These are phyloP conservation scores for Carettochelys insculpta DNA, from an alignment of 2,113 vertebrate species.

Conservation along the genomic window DNA sequence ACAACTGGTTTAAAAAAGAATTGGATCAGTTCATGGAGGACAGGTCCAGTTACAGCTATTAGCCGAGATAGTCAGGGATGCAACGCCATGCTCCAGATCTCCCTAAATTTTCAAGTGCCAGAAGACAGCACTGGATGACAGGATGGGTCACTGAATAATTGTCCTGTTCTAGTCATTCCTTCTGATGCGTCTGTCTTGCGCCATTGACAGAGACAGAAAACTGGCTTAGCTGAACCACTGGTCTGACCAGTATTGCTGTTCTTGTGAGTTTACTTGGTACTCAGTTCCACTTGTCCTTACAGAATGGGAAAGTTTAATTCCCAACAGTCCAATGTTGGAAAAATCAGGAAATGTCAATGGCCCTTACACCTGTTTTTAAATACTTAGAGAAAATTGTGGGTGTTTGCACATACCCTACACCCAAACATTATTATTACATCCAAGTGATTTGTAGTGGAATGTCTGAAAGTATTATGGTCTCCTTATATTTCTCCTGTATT, in stretches of 20 bases:
- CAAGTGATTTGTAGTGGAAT: background rate
- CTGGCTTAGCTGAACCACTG: background rate
- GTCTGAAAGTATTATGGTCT: background rate
- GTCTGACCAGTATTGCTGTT: background rate
- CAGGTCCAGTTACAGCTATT: too few species aligned
- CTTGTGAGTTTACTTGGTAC: background rate
- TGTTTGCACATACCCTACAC: background rate
- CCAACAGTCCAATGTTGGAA: background rate
- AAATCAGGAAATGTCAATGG: background rate
- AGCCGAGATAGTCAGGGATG: too few species aligned
- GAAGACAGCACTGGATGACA: too few species aligned
- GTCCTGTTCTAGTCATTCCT: background rate
- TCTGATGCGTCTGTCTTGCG: background rate
- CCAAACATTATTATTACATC: background rate
- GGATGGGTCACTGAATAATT: background rate
- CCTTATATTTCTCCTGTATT: background rate
- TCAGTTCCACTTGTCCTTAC: background rate
- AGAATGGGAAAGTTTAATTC: background rate
- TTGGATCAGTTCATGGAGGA: too few species aligned
- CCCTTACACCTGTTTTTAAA: background rate
- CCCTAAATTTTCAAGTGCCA: too few species aligned
- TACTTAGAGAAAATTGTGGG: background rate
- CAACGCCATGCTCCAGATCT: too few species aligned
- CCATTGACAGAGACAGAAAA: background rate
- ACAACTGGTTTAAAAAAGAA: too few species aligned